A percentile compares a stretch with the other conserved stretches of the same genome.
Evolutionary conservation across 2,113 vertebrate species (phyloP).

Genomic region (Sander lucioperca): DNA sequence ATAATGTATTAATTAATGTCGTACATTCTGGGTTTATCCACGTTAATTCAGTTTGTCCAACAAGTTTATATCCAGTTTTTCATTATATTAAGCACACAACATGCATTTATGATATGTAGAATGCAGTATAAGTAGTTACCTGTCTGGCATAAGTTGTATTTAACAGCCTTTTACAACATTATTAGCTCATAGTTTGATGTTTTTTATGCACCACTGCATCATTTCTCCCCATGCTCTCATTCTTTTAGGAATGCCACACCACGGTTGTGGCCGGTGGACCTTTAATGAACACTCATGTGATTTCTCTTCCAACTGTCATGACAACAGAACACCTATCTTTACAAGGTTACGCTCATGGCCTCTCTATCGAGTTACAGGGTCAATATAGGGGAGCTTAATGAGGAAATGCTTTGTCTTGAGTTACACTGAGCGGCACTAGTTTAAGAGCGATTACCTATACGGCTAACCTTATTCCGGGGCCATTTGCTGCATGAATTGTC

Average conservation of each 20-base stretch:
- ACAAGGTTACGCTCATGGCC: slow-evolving; percentile 72
- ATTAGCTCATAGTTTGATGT: slow-evolving; percentile 17
- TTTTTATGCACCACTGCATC: slow-evolving; percentile 38
- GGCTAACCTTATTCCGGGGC: slow-evolving; percentile 73
- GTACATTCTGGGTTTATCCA: neutral
- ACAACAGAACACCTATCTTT: slow-evolving; percentile 84
- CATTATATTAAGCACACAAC: neutral
- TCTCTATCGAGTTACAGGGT: slow-evolving; percentile 81
- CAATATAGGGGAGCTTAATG: slow-evolving; percentile 68
- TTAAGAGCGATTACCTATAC: slow-evolving; percentile 73
- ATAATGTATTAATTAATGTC: neutral
- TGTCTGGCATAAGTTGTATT: neutral
- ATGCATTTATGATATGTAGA: neutral
- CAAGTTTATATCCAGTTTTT: neutral
- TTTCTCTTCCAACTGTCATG: slow-evolving; percentile 79
- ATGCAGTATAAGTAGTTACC: neutral
- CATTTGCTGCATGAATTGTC: slow-evolving; percentile 73
- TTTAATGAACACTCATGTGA: slow-evolving; percentile 72
- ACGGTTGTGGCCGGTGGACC: slow-evolving; percentile 54
- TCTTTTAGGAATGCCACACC: slow-evolving; percentile 41
- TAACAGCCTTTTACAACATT: neutral
- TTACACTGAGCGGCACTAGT: slow-evolving; percentile 75
- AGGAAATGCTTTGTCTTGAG: slow-evolving; percentile 77
- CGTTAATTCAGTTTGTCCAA: neutral
- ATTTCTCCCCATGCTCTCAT: slow-evolving; percentile 21